A percentile compares a stretch with the other conserved stretches of the same genome.
phyloP scores from a whole-genome alignment of 1,140 invertebrate species.

The Brachionus angularis region DNA sequence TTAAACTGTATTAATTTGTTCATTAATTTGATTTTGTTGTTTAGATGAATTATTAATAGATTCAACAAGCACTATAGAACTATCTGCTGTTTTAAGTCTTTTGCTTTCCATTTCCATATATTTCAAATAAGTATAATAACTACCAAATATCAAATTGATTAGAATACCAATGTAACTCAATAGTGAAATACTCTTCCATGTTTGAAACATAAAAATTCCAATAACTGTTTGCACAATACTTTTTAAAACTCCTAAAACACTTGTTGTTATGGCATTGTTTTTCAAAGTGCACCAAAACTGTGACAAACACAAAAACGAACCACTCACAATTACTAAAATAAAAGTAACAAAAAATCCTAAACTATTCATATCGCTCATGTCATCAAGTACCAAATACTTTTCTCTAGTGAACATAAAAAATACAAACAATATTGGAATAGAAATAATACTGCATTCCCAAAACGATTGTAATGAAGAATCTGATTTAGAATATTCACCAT shows the following conservation, averaged over 20 bases:
- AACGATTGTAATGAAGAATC: slow-evolving; percentile 55
- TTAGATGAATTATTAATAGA: no score
- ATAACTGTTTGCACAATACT: slow-evolving; percentile 59
- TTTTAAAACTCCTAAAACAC: slow-evolving; percentile 59
- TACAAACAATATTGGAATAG: slow-evolving; percentile 55
- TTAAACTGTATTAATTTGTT: no score
- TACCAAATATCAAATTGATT: slow-evolving; percentile 56
- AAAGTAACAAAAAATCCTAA: slow-evolving; percentile 51
- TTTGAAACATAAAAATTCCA: slow-evolving; percentile 60
- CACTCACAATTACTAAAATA: slow-evolving; percentile 54
- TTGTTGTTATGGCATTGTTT: slow-evolving; percentile 61
- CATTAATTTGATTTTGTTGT: no score
- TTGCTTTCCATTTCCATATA: slow-evolving; percentile 46
- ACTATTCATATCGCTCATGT: neutral
- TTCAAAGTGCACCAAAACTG: slow-evolving; percentile 60
- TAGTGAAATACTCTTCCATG: slow-evolving; percentile 54
- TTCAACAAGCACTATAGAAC: no score
- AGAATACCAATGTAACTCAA: slow-evolving; percentile 54
- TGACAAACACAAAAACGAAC: slow-evolving; percentile 60
- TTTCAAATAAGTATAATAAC: slow-evolving; percentile 58
- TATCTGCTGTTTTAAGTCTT: no score
- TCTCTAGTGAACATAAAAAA: slow-evolving; percentile 51
- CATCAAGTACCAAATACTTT: no score
- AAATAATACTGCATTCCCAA: slow-evolving; percentile 59
- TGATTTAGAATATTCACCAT: slow-evolving; percentile 51